Base-by-base conservation (phyloP, 64 coral and sea anemone species). In the Stichodactyla mertensii region DNA sequence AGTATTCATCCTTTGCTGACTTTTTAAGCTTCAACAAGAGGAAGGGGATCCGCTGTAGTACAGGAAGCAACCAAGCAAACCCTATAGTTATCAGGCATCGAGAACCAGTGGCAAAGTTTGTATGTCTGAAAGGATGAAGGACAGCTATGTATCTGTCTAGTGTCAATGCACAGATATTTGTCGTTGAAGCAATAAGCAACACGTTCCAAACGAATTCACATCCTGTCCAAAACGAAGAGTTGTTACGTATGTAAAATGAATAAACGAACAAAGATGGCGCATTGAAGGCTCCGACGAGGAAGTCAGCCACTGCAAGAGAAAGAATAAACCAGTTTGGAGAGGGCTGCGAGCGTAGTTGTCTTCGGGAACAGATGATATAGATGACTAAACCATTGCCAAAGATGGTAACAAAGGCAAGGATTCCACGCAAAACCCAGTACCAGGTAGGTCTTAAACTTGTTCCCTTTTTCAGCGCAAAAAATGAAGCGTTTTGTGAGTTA, bases 321-420 rank as follows among this genome's bases (percentile, higher is more conserved):
- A 91, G 27, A 6, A 91, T 86, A 22, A 87, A 91, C 85, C 90
- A 91, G 77, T 91, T 91, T 16, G 26, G 61, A 0, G 90, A 82
- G 2, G 19, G 52, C 31, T 52, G 83, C 7, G 55, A 64, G 5
- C 90, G 60, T 7, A 91, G 51, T 22, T 78, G 77, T 27, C 85
- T 77, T 58, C 78, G 83, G 16, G 24, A 91, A 82, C n/a, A 6
- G 53, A 91, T 91, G 11, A 91, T 69, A 53, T 74, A 87, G 24
- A 91, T 91, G 19, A 91, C 78, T 18, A 91, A n/a, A 6, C 90
- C 90, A 80, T 91, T 87, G 5, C 90, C 90, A 6, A 64, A 31
- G 36, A 87, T 52, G 7, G 78, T 80, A 19, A 91, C 19, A 36
- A 91, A 36, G 3, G 85, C 78, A 27, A 91, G 55, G 53, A 91